Evolutionary conservation across 2,888 invertebrate genomes (phyloP), one percentile per base, ranked within the genome.

Genomic region (Falcaria lacertinaria): DNA sequence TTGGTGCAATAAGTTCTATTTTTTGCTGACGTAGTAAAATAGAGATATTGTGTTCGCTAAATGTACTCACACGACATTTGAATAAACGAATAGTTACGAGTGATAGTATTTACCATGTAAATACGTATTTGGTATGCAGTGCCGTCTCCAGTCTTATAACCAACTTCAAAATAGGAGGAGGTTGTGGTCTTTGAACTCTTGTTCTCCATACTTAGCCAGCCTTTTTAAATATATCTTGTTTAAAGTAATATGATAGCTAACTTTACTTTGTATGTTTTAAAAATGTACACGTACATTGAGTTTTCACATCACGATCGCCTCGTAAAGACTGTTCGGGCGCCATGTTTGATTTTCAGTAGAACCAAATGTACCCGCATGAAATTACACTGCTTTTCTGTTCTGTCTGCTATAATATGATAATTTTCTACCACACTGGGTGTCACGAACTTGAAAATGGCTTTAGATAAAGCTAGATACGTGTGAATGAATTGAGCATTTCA

Each of bases 281-380:
- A 66, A 61, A 69, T 70, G 66, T 60, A 70, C 52, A 60, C 55
- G 52, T 45, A 48, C 56, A 45, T 57, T 61, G 54, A 57, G 62
- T 52, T 66, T 64, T 53, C 73, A 39, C 51, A 61, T 69, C 73
- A 69, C 71, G 71, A 62, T 47, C 47, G 41, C 47, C 47, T 52
- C 61, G 60, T 71, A 71, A 71, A 68, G 50, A 57, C 55, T 44
- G 54, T 50, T 58, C 40, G 48, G 51, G 42, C 42, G 59, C 52
- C 53, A 63, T 63, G 57, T 67, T 60, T 63, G 66, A 62, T 66
- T 64, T 58, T 42, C 17, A 35, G 46, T 34, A 48, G 47, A 51
- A 52, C 42, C 33, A 47, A 46, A 52, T 16, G 17, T 35, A 17
- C 13, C 19, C 5, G 15, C 17, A 34, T 4, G 4, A 11, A 7